Evolutionary conservation across 2,888 invertebrate species (phyloP), one percentile per base, ranked within the genome.

Genomic region (Lacanobia oleracea): DNA sequence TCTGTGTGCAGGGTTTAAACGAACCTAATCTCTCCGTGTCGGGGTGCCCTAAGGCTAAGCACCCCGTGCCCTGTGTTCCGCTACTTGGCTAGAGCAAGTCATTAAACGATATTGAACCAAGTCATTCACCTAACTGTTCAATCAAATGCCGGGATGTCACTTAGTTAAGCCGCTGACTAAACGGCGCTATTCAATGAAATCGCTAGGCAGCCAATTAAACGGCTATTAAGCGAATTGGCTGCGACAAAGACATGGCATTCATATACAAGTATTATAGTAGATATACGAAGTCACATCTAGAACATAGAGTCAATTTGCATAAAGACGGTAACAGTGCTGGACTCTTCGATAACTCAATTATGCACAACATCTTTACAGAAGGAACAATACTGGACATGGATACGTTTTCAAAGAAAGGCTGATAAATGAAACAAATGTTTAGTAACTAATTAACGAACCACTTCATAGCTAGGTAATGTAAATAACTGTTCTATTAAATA

Each of bases 401-500:
- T 77, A 83, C 75, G 72, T 83, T 85, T 84, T 83, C 74, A 88
- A 89, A 84, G 89, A 90, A 91, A 91, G 90, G 91, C 92, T 92
- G 93, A 91, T 86, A 88, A 87, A 87, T 85, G 81, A 87, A 86
- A 87, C 70, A 88, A 65, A 87, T 87, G 85, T 90, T 70, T 70
- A 59, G 48, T 75, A 75, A 87, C 53, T 71, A 66, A 61, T 87
- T 88, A 89, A 88, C 81, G 82, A 88, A 85, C 78, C 83, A 87
- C 81, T 78, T 85, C 80, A 82, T 89, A 88, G 86, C 81, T 88
- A 88, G 77, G 81, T 87, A 88, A 87, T 92, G 91, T 93, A 93
- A 91, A 91, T 92, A 92, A 88, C 85, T 89, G 88, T 91, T 89
- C 85, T 88, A 88, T 86, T 87, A 86, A 80, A 84, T 72, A 79